Conservation (phyloP, 2,113 vertebrate species). For the Heliornis fulica region DNA sequence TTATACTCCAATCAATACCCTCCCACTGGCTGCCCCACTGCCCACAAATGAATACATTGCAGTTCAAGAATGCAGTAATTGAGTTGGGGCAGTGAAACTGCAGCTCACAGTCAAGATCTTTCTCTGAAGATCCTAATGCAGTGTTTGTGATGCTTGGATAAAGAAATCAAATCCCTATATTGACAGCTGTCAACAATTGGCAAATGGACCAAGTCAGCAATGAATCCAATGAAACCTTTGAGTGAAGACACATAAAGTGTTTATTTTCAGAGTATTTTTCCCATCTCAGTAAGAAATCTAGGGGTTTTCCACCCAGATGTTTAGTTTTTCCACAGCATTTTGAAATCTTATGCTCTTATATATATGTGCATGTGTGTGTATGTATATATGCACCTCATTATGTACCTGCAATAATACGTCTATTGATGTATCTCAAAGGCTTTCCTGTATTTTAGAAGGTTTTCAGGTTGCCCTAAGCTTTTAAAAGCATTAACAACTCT, state of each 20-base stretch:
- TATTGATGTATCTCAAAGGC: background rate
- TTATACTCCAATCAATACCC: slow-evolving; percentile 87
- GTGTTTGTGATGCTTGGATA: slow-evolving; percentile 66
- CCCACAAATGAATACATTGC: slow-evolving; percentile 83
- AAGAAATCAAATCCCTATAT: slow-evolving; percentile 71
- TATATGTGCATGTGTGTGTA: no score
- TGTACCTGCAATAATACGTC: background rate
- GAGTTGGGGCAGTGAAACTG: slow-evolving; percentile 78
- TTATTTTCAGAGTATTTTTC: background rate
- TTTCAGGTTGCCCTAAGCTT: background rate
- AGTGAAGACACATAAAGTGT: background rate
- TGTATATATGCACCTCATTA: background rate
- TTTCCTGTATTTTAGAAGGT: background rate
- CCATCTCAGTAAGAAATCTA: background rate
- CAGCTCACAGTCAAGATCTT: slow-evolving; percentile 49
- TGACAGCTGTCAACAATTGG: slow-evolving; percentile 73
- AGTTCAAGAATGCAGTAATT: slow-evolving; percentile 88
- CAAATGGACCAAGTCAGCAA: slow-evolving; percentile 5
- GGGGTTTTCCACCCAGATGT: background rate
- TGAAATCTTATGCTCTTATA: background rate
- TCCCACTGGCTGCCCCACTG: slow-evolving; percentile 84
- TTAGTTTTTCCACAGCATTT: background rate
- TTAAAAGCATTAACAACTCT: background rate
- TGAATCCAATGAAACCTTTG: background rate
- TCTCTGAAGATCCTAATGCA: slow-evolving; percentile 68